Evolutionary conservation across 2,797 vertebrate species (phyloP).

Genomic region (Notolepis coatsorum): DNA sequence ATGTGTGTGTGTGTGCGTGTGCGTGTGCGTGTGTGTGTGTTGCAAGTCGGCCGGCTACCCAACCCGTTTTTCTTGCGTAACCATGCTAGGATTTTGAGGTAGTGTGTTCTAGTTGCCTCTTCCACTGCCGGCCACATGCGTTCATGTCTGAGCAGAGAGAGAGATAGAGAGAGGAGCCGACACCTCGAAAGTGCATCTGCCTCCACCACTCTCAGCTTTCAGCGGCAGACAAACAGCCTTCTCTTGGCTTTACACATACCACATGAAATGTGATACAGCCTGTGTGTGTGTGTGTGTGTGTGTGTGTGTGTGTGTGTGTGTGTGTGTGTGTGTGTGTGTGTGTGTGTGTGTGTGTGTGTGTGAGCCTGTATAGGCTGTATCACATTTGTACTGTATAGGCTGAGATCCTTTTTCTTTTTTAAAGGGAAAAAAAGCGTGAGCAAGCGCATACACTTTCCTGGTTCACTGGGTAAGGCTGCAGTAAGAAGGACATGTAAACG

Average conservation of each 20-base stretch:
- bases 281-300: too few relatives aligned
- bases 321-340: too few relatives aligned
- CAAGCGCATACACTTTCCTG: too few relatives aligned
- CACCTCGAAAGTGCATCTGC: constrained; percentile 11
- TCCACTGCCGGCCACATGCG: constrained; percentile 12
- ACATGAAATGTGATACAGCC: constrained; percentile 52
- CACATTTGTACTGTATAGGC: too few relatives aligned
- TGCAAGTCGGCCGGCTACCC: constrained; percentile 47
- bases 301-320: too few relatives aligned
- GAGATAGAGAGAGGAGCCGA: constrained; percentile 12
- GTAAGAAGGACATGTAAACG: too few relatives aligned
- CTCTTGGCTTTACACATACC: constrained; percentile 34
- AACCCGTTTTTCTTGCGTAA: constrained; percentile 73
- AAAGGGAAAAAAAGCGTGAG: too few relatives aligned
- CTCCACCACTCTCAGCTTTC: constrained; percentile 37
- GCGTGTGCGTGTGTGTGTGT: too few relatives aligned
- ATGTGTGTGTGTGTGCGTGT: too few relatives aligned
- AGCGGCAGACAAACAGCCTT: constrained; percentile 38
- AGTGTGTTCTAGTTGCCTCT: constrained; percentile 24
- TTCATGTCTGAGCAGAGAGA: constrained; percentile 3
- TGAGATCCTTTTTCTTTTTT: too few relatives aligned
- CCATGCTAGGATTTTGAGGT: constrained; percentile 35
- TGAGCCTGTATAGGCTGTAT: too few relatives aligned
- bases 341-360: too few relatives aligned
- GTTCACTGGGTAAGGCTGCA: constrained; percentile 11